These are phyloP conservation scores for Aromia moschata DNA, from an alignment of 2,888 invertebrate genomes.

Conservation along the genomic window DNA sequence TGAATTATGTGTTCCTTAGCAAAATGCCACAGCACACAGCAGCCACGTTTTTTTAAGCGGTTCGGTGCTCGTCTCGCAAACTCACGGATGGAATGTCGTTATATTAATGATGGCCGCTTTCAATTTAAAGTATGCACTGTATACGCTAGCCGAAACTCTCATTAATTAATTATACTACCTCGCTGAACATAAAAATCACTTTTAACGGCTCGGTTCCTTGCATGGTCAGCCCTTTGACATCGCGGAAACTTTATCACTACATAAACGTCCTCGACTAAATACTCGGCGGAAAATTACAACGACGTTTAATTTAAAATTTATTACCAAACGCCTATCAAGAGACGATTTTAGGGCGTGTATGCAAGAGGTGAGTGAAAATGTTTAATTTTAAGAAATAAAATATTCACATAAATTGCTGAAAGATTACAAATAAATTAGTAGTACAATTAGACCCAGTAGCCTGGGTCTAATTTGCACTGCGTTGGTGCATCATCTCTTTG, in stretches of 20 bases:
- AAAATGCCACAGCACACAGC: too few relatives aligned
- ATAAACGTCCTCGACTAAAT: conserved; percentile 7
- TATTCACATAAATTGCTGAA: too few relatives aligned
- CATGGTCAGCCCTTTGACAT: conserved; percentile 15
- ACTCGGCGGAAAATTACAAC: background rate
- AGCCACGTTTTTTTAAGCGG: conserved; percentile 36
- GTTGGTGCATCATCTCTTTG: too few relatives aligned
- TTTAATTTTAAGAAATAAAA: too few relatives aligned
- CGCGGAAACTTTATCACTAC: conserved; percentile 6
- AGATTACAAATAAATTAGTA: too few relatives aligned
- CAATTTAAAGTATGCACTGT: conserved; percentile 30
- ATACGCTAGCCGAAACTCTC: conserved; percentile 17
- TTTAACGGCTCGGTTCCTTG: conserved; percentile 16
- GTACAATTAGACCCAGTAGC: too few relatives aligned
- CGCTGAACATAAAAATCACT: conserved; percentile 20
- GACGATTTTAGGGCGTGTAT: background rate
- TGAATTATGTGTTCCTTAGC: too few relatives aligned
- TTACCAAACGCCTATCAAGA: background rate
- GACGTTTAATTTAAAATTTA: background rate
- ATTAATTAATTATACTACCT: conserved; percentile 27
- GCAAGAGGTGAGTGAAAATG: background rate
- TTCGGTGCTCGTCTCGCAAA: conserved; percentile 28
- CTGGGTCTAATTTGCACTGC: too few relatives aligned
- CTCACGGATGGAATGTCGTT: conserved; percentile 37
- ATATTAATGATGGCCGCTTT: conserved; percentile 35